Evolutionary conservation across 2,888 invertebrate species (phyloP).

Genomic region (Drosophila falleni): DNA sequence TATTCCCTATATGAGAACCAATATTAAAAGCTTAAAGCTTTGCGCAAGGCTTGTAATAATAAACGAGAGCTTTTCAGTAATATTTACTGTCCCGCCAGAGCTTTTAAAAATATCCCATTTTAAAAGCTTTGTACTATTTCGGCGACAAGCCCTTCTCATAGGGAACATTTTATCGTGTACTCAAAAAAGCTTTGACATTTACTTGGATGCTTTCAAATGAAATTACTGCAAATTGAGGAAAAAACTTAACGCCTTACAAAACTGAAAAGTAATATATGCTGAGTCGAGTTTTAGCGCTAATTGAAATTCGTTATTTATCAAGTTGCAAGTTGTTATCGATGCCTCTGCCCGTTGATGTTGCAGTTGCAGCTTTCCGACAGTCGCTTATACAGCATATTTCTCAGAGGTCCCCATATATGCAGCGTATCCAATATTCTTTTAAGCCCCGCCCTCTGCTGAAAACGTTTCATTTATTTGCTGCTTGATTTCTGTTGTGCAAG

Average conservation of each 20-base stretch:
- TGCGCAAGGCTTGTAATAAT: neutral
- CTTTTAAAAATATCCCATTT: constrained; percentile 1
- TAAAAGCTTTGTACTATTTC: neutral
- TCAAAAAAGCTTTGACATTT: constrained; percentile 18
- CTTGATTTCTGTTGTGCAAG: constrained; percentile 19
- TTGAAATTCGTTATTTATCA: constrained; percentile 75
- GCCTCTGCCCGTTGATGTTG: constrained; percentile 15
- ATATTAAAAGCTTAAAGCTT: neutral
- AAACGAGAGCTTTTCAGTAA: neutral
- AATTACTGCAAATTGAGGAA: constrained; percentile 1
- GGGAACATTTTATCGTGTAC: neutral
- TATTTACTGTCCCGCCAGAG: rapidly evolving
- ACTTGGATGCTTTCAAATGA: neutral
- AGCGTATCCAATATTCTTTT: constrained; percentile 1
- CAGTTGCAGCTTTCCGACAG: constrained; percentile 37
- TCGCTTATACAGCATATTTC: constrained; percentile 40
- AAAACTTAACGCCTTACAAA: neutral
- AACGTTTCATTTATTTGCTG: constrained; percentile 45
- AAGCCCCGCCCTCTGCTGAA: constrained; percentile 14
- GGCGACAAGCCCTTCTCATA: no score
- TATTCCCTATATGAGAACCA: neutral
- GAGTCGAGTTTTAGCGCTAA: constrained; percentile 54
- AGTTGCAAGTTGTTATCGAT: constrained; percentile 49
- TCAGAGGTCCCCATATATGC: constrained; percentile 6
- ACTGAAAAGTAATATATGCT: constrained; percentile 17